Base-by-base conservation (phyloP, 2,113 vertebrate species). In the Platycercus adscitus region DNA sequence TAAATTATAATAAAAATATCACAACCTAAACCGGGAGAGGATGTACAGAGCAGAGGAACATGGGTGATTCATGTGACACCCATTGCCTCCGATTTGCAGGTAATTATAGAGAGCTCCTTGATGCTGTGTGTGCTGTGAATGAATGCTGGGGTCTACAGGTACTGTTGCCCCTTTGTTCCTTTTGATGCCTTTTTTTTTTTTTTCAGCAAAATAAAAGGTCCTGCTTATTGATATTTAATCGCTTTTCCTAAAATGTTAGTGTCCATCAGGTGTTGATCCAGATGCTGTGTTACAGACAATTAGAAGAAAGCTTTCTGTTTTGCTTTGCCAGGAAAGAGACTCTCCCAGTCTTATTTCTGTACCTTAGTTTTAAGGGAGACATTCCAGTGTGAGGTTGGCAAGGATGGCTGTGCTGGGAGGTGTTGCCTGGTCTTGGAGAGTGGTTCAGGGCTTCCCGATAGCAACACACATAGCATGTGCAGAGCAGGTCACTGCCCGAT, bases 331-430 rank as follows among this genome's bases (percentile, higher is more conserved):
- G 44, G 31, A 44, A 52, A 17, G 70, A 80, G 73, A 19, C 5
- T 64, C 23, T 65, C 24, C 19, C 11, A 4, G 13, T 50, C 28
- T 37, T 31, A 24, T 7, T 55, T 31, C 21, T 41, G 10, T 47
- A 3, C 10, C 14, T 19, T 71, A 37, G 33, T 70, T 78, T 90
- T n/a, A 52, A 55, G 44, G 65, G 52, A 58, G 31, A 17, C 1
- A 0, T 60, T 68, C 12, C 41, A 53, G 63, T 43, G 13, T 1
- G 0, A 55, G 73, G 28, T 2, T 71, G 69, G 43, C 1, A 29
- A 70, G 43, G n/a, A 56, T 1, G 13, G 13, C 18, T 53, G 23
- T 14, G 41, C 26, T 2, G 4, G n/a, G 88, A 88, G 41, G n/a
- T 71, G n/a, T 41, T 91, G 16, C 13, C 44, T 1, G 4, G 16